Evolutionary conservation across 1,140 invertebrate species (phyloP).

Genomic region (Acromyrmex charruanus): DNA sequence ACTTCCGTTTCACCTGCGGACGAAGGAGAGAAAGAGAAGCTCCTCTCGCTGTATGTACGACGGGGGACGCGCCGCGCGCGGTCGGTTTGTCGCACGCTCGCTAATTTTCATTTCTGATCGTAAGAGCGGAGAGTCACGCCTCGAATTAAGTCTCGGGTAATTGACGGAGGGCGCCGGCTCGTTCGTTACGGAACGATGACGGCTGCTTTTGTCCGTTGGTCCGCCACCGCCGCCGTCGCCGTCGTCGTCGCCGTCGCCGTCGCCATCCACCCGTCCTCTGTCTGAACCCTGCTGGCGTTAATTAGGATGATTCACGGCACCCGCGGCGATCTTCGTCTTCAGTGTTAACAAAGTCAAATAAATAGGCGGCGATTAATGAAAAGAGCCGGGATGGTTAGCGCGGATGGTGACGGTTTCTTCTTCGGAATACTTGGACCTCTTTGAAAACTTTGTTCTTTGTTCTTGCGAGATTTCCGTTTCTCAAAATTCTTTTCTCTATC

Average conservation of each 20-base stretch:
- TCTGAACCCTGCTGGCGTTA: slow-evolving; percentile 57
- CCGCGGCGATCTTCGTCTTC: slow-evolving; percentile 36
- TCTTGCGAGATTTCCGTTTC: background rate
- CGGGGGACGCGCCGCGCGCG: background rate
- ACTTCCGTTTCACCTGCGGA: slow-evolving; percentile 68
- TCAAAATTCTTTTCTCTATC: background rate
- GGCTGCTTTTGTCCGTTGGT: slow-evolving; percentile 64
- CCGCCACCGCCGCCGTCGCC: slow-evolving; percentile 38
- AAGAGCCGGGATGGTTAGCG: slow-evolving; percentile 20
- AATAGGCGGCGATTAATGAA: slow-evolving; percentile 71
- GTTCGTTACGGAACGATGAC: slow-evolving; percentile 69
- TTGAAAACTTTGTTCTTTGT: background rate
- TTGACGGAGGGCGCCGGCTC: slow-evolving; percentile 67
- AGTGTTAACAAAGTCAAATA: slow-evolving; percentile 66
- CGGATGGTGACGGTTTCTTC: slow-evolving; percentile 14
- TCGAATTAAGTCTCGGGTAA: slow-evolving; percentile 72
- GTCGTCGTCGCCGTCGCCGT: background rate
- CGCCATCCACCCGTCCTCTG: slow-evolving; percentile 31
- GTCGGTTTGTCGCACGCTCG: slow-evolving; percentile 12
- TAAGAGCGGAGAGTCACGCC: slow-evolving; percentile 38
- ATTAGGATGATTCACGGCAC: slow-evolving; percentile 74
- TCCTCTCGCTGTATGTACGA: no score
- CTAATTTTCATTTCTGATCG: slow-evolving; percentile 74
- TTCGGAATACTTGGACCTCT: background rate
- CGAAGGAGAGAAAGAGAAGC: background rate